Evolutionary conservation across 2,797 vertebrate species (phyloP).

Genomic region (Rhinatrema bivittatum): DNA sequence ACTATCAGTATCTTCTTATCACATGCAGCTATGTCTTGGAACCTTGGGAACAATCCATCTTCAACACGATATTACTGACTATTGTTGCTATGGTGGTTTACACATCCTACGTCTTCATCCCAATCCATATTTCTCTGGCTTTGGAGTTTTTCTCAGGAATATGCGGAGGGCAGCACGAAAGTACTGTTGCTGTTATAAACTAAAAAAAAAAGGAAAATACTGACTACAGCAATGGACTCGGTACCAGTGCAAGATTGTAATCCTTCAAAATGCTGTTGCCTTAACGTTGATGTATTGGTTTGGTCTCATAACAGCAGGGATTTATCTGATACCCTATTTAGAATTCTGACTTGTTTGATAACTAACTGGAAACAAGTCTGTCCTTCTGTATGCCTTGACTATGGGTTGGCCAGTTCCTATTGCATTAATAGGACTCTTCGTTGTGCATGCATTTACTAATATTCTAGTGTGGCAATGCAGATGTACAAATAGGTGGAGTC

Average conservation of each 20-base stretch:
- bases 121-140: constrained; percentile 82
- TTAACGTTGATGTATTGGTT: background rate
- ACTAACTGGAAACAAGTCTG: background rate
- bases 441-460: background rate
- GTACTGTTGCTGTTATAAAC: constrained; percentile 60
- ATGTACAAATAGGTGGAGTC: no score
- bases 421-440: fast-evolving
- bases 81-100: constrained; percentile 87
- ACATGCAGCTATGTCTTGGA: constrained; percentile 93
- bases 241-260: background rate
- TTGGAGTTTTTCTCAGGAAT: constrained; percentile 86
- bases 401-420: background rate
- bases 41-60: constrained; percentile 92
- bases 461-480: no score
- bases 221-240: no score
- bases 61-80: constrained; percentile 81
- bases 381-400: background rate
- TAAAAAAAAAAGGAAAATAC: no score
- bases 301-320: background rate
- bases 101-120: constrained; percentile 90
- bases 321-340: background rate
- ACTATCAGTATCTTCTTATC: constrained; percentile 93
- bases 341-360: constrained; percentile 4
- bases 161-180: constrained; percentile 64
- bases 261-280: background rate